phyloP scores from a whole-genome alignment of 2,113 vertebrate genomes.

The Oreochromis aureus region DNA sequence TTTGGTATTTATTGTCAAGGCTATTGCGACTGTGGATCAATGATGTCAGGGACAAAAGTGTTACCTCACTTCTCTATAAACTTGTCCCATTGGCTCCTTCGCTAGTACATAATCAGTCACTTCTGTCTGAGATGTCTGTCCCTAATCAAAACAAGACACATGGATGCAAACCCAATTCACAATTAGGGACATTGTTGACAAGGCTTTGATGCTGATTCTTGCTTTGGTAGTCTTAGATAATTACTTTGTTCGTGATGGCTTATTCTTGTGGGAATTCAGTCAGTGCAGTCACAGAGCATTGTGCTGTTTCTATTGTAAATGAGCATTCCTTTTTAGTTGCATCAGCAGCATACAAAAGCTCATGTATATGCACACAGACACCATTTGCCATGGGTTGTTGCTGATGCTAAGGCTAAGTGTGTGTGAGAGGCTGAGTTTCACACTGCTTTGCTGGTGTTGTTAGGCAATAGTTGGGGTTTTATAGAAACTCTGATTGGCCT shows the following conservation, averaged over 20 bases:
- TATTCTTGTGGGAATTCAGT: conserved; percentile 13
- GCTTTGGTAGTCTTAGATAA: conserved; percentile 13
- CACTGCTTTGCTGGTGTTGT: conserved; percentile 33
- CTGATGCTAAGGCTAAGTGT: conserved; percentile 33
- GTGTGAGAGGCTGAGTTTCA: conserved; percentile 34
- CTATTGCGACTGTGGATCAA: neutral
- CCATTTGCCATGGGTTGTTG: conserved; percentile 40
- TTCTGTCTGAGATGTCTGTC: conserved; percentile 34
- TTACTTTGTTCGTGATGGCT: conserved; percentile 18
- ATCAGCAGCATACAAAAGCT: conserved; percentile 32
- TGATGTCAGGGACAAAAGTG: conserved; percentile 30
- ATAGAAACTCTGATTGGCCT: conserved; percentile 2
- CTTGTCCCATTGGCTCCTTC: conserved; percentile 9
- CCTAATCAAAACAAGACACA: conserved; percentile 35
- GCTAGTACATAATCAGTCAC: conserved; percentile 6
- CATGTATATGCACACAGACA: conserved; percentile 8
- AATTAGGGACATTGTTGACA: conserved; percentile 10
- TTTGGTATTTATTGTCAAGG: neutral
- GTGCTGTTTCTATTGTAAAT: conserved; percentile 39
- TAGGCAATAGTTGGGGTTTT: conserved; percentile 22
- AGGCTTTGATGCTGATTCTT: conserved; percentile 26
- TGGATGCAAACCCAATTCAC: neutral
- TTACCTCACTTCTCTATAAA: conserved; percentile 37
- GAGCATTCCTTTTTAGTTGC: conserved; percentile 41
- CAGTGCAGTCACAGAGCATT: neutral